Conservation (phyloP, 2,888 invertebrate genomes). For the Agelastica alni region DNA sequence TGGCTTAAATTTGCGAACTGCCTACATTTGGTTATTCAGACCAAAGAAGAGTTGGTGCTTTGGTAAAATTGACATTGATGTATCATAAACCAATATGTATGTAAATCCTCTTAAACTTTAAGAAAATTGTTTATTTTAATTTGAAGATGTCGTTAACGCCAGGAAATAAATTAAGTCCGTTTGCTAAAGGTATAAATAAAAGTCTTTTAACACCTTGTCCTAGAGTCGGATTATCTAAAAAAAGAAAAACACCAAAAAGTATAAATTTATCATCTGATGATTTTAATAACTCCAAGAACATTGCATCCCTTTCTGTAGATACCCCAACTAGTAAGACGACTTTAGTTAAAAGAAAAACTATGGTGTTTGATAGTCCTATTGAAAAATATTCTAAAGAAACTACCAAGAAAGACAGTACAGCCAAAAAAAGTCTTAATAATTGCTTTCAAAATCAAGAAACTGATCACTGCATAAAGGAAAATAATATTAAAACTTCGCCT, state of each 20-base stretch:
- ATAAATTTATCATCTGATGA: constrained; percentile 19
- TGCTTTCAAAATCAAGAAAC: constrained; percentile 8
- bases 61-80: too few species aligned
- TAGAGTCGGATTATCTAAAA: constrained; percentile 60
- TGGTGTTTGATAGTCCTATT: neutral
- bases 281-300: constrained; percentile 18
- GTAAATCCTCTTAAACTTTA: too few species aligned
- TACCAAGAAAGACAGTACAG: neutral
- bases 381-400: neutral
- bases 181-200: constrained; percentile 58
- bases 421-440: constrained; percentile 12
- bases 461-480: neutral
- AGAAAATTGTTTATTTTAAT: too few species aligned
- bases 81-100: too few species aligned
- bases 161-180: constrained; percentile 25
- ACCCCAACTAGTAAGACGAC: constrained; percentile 22
- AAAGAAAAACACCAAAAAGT: constrained; percentile 36
- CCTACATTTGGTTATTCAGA: too few species aligned
- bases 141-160: constrained; percentile 24
- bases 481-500: neutral
- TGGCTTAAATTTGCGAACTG: too few species aligned
- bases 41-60: too few species aligned
- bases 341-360: neutral
- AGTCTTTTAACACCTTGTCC: constrained; percentile 61
- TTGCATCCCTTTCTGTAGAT: constrained; percentile 5